Base-by-base conservation (phyloP, 1,140 invertebrate species). In the Papilio helenus region DNA sequence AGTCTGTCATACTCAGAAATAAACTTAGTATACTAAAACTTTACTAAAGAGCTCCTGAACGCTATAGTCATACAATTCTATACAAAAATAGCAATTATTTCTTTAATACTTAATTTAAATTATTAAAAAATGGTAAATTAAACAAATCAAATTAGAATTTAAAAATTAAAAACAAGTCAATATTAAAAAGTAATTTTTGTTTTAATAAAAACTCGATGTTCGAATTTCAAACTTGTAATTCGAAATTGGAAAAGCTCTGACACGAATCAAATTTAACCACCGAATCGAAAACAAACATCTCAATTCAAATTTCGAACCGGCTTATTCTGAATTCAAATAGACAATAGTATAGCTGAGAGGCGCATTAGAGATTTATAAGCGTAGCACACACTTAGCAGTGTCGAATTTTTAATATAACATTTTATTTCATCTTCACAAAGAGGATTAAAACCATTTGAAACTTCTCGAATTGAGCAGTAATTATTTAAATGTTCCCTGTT, bases 281-380 rank as follows among this genome's bases (percentile, higher is more conserved):
- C 85, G 87, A 90, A 89, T 88, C 89, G 88, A 86, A 92, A 89
- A 93, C 91, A 93, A 92, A 93, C 88, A 92, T 91, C 89, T 90
- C 89, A 88, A 91, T 92, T 90, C 89, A 84, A 89, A 92, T 92
- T 89, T 89, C 84, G 87, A 92, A 83, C 87, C 76, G 85, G 91
- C 91, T 92, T 92, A 92, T 91, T 90, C 89, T 84, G 89, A 92
- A 93, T 89, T 89, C 89, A 90, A 93, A 92, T 89, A 91, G 90
- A 91, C 89, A 92, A 91, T 92, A 81, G 82, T 83, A 55, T 55
- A 85, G 81, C 84, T 90, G 84, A 83, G 87, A 86, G 87, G 83
- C 84, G 87, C 87, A 90, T 90, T 89, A 89, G 85, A 84, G 80
- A 83, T 84, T 83, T 80, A 61, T 82, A 87, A 79, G 82, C 0